These are phyloP conservation scores for Abrostola triplasia DNA, from an alignment of 2,888 invertebrate species.

Conservation along the genomic window DNA sequence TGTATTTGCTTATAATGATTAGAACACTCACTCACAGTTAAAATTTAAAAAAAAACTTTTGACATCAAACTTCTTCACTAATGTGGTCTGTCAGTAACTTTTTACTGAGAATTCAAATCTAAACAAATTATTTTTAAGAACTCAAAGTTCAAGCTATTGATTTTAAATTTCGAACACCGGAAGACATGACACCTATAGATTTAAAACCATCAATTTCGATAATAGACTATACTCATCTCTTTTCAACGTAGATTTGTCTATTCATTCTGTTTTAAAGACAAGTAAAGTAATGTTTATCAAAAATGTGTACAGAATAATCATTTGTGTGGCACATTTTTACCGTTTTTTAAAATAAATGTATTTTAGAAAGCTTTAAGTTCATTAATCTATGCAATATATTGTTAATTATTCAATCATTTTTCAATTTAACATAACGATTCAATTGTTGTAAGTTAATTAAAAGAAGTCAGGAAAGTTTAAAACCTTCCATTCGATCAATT, in stretches of 20 bases:
- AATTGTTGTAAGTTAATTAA: no score
- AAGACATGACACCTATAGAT: slow-evolving; percentile 81
- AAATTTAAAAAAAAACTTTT: no score
- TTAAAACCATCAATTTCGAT: slow-evolving; percentile 80
- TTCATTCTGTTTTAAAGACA: slow-evolving; percentile 44
- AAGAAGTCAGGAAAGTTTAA: no score
- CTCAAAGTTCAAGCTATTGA: slow-evolving; percentile 59
- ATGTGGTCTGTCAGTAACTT: no score
- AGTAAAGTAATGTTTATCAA: slow-evolving; percentile 23
- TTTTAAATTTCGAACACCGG: slow-evolving; percentile 72
- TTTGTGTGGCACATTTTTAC: no score
- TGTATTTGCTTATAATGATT: no score
- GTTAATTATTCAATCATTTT: no score
- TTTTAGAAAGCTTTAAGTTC: background rate
- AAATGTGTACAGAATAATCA: background rate
- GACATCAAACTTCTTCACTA: no score
- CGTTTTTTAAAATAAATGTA: background rate
- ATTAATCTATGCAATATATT: background rate
- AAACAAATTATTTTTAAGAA: background rate
- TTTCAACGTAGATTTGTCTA: slow-evolving; percentile 43
- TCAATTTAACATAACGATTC: no score
- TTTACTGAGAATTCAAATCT: no score
- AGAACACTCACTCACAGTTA: no score
- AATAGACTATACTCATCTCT: slow-evolving; percentile 69
- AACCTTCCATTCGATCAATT: no score